Conservation (phyloP, 2,888 invertebrate species). For the Mellilla xanthometata region DNA sequence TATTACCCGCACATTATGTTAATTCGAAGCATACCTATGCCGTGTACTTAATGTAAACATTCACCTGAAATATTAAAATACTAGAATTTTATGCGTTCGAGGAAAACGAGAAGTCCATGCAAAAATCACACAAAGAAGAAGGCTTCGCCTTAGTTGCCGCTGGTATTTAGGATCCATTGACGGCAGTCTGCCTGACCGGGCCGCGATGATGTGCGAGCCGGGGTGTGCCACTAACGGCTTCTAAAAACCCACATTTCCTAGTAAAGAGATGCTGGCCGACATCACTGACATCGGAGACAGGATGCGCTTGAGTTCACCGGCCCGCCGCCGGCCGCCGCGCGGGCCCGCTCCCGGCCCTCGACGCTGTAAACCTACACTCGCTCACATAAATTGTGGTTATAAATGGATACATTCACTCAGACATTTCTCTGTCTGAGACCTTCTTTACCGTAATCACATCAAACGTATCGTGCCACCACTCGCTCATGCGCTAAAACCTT, state of each 20-base stretch:
- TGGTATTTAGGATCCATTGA: constrained; percentile 43
- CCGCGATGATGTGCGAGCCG: constrained; percentile 57
- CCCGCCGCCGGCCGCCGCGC: constrained; percentile 20
- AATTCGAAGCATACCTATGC: constrained; percentile 55
- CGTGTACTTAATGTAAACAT: constrained; percentile 49
- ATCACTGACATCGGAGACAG: constrained; percentile 67
- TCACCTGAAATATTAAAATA: constrained; percentile 50
- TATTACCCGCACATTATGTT: constrained; percentile 71
- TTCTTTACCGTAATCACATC: constrained; percentile 29
- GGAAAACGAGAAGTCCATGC: constrained; percentile 33
- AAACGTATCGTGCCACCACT: constrained; percentile 15
- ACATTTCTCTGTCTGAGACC: constrained; percentile 37
- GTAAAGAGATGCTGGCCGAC: constrained; percentile 66
- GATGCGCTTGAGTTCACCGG: constrained; percentile 71
- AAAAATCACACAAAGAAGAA: constrained; percentile 45
- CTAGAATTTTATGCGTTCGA: constrained; percentile 40
- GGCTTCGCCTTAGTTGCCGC: constrained; percentile 35
- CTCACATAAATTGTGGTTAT: constrained; percentile 63
- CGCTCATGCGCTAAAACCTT: constrained; percentile 15
- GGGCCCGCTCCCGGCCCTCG: constrained; percentile 45
- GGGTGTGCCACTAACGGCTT: constrained; percentile 68
- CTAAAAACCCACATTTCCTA: constrained; percentile 77
- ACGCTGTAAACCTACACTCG: constrained; percentile 62
- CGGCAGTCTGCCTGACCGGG: constrained; percentile 61
- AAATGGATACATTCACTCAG: constrained; percentile 49